phyloP scores from a whole-genome alignment of 2,888 invertebrate species.

The Lithophane leautieri region DNA sequence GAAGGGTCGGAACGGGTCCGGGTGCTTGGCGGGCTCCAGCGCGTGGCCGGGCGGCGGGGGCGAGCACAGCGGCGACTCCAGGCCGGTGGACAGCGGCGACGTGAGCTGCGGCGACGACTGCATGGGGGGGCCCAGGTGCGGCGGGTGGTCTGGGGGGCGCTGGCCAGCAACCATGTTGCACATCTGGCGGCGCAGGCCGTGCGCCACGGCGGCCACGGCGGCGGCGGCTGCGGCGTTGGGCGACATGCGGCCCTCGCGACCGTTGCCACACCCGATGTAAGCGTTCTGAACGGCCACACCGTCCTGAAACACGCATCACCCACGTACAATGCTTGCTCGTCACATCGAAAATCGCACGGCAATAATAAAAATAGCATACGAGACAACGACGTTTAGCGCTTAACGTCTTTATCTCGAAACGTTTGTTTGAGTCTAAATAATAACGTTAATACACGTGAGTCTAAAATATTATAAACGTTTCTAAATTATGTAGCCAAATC shows the following conservation, averaged over 20 bases:
- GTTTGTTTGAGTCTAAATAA: constrained; percentile 19
- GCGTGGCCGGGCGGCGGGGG: constrained; percentile 92
- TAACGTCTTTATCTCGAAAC: constrained; percentile 16
- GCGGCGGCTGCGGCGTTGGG: constrained; percentile 94
- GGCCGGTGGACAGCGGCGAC: constrained; percentile 90
- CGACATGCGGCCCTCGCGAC: constrained; percentile 89
- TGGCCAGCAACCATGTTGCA: constrained; percentile 93
- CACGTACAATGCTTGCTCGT: constrained; percentile 62
- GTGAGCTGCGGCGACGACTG: constrained; percentile 87
- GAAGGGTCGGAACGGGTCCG: constrained; percentile 90
- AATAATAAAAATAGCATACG: constrained; percentile 11
- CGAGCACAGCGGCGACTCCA: constrained; percentile 91
- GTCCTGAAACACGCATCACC: constrained; percentile 90
- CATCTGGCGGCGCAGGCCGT: constrained; percentile 96
- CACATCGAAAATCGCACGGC: constrained; percentile 36
- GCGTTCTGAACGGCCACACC: constrained; percentile 89
- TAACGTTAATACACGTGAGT: constrained; percentile 9
- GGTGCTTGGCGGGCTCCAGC: constrained; percentile 90
- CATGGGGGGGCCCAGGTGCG: constrained; percentile 87
- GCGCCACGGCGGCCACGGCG: constrained; percentile 96
- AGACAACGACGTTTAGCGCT: constrained; percentile 3
- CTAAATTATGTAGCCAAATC: constrained; percentile 46
- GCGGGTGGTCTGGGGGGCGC: constrained; percentile 84
- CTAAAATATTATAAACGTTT: constrained; percentile 18
- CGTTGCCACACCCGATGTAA: constrained; percentile 90